Conservation (phyloP, 2,888 invertebrate genomes). For the Microctonus hyperodae region DNA sequence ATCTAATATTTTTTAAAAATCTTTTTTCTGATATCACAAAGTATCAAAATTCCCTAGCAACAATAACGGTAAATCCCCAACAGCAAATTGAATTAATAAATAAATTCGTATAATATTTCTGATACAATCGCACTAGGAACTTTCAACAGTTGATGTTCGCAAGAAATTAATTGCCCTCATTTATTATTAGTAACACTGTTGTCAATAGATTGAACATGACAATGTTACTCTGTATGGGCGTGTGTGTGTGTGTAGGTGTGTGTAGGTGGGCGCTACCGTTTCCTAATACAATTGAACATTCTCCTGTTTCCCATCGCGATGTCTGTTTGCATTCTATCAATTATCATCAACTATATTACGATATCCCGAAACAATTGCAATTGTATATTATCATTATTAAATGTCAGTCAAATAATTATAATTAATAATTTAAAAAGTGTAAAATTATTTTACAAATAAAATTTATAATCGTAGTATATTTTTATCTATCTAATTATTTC, state of each 20-base stretch:
- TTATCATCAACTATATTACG: conserved; percentile 4
- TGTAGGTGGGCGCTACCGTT: neutral
- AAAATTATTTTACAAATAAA: neutral
- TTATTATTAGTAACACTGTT: neutral
- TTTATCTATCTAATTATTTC: too few relatives aligned
- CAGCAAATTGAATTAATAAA: too few relatives aligned
- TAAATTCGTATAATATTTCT: too few relatives aligned
- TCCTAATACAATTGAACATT: neutral
- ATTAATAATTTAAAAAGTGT: neutral
- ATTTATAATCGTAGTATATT: too few relatives aligned
- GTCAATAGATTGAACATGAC: conserved; percentile 2
- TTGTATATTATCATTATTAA: neutral
- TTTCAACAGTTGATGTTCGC: neutral
- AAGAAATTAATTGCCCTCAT: neutral
- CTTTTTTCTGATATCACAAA: too few relatives aligned
- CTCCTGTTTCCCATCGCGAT: neutral
- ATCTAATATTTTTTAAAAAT: too few relatives aligned
- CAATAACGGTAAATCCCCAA: too few relatives aligned
- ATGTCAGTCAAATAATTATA: too few relatives aligned
- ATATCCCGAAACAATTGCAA: neutral
- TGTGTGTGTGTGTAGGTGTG: neutral
- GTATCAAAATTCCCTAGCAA: too few relatives aligned
- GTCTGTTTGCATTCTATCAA: neutral
- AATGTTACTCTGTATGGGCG: neutral
- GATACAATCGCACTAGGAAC: neutral